Conservation (phyloP, 2,113 vertebrate species). For the Corythornis cristatus region DNA sequence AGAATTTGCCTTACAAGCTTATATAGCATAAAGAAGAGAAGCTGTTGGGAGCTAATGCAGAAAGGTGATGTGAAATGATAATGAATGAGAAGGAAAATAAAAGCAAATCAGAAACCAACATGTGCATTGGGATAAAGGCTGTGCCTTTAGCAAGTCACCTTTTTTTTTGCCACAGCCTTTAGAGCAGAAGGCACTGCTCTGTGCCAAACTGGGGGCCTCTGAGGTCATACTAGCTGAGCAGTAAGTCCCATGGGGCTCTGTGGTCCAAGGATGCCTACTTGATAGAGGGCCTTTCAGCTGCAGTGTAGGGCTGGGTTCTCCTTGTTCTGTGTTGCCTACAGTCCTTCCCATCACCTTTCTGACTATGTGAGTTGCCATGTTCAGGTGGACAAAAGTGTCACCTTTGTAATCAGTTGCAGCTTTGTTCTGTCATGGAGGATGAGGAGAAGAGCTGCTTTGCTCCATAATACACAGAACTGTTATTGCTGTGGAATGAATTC, state of each 20-base stretch:
- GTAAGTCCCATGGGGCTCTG: neutral
- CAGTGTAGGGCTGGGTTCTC: neutral
- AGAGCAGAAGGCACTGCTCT: neutral
- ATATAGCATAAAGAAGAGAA: neutral
- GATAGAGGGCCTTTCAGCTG: neutral
- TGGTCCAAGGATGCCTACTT: neutral
- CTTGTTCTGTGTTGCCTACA: accelerated
- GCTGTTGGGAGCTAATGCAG: neutral
- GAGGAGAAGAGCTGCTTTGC: neutral
- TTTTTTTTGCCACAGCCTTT: neutral
- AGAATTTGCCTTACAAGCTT: conserved; percentile 19
- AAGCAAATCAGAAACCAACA: neutral
- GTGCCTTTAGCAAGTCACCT: neutral
- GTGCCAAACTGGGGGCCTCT: neutral
- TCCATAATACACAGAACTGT: neutral
- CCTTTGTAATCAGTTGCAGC: neutral
- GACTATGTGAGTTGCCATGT: neutral
- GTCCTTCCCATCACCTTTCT: neutral
- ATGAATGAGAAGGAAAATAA: neutral
- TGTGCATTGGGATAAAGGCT: neutral
- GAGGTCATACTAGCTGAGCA: neutral
- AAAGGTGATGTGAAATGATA: neutral
- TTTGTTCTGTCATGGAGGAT: neutral
- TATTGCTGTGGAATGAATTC: neutral
- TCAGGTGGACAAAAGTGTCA: neutral